Conservation (phyloP, 1,140 invertebrate species). For the Sminthurides bifidus region DNA sequence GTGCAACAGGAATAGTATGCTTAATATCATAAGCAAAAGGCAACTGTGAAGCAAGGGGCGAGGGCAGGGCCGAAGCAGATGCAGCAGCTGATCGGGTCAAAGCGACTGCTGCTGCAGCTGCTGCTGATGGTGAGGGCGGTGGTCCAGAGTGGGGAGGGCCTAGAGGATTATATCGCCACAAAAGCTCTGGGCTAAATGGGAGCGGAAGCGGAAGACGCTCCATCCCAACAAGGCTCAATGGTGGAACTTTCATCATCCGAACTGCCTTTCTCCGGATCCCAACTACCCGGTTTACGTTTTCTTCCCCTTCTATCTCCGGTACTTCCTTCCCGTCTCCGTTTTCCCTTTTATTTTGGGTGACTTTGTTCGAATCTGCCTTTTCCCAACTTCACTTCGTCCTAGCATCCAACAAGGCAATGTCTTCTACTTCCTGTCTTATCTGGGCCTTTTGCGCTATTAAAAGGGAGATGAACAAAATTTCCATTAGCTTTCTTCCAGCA, state of each 20-base stretch:
- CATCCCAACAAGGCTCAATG: constrained; percentile 39
- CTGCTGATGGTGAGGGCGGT: constrained; percentile 30
- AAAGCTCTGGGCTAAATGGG: constrained; percentile 60
- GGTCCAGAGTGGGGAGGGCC: constrained; percentile 43
- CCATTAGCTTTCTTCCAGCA: no score
- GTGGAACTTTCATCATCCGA: constrained; percentile 38
- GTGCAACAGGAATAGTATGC: constrained; percentile 61
- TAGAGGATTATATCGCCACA: constrained; percentile 67
- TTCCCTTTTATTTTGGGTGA: constrained; percentile 1
- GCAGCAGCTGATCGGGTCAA: constrained; percentile 41
- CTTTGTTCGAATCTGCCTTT: neutral
- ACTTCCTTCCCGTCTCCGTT: constrained; percentile 8
- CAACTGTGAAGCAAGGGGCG: constrained; percentile 33
- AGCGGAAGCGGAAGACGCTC: constrained; percentile 50
- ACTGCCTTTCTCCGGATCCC: constrained; percentile 23
- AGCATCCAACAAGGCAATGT: neutral
- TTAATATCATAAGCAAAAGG: constrained; percentile 55
- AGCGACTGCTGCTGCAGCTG: constrained; percentile 48
- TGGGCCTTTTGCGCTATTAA: neutral
- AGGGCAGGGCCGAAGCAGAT: constrained; percentile 27
- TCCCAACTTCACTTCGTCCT: neutral
- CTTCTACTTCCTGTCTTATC: constrained; percentile 5
- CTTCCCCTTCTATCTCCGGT: constrained; percentile 10
- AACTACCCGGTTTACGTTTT: constrained; percentile 20
- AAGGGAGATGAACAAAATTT: constrained; percentile 9